These are phyloP conservation scores for Bagarius yarrelli DNA, from an alignment of 2,113 vertebrate genomes.

Conservation along the genomic window DNA sequence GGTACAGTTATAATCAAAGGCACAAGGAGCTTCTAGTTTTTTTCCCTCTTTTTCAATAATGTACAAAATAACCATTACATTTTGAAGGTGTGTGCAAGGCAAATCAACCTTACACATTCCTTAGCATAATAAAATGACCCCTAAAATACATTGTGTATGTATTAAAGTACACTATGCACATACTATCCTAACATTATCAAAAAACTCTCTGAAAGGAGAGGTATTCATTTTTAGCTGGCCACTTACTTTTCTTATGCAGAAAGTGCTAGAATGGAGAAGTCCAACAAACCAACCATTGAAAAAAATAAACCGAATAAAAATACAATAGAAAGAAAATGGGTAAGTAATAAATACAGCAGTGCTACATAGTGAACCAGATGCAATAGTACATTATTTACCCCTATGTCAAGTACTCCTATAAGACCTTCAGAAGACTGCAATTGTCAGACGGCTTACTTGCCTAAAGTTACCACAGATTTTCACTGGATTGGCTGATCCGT, in stretches of 20 bases:
- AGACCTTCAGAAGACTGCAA: conserved; percentile 66
- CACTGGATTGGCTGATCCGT: conserved; percentile 53
- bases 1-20: conserved; percentile 82
- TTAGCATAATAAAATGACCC: conserved; percentile 70
- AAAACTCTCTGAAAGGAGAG: conserved; percentile 59
- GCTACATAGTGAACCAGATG: conserved; percentile 72
- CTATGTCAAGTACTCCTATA: conserved; percentile 44
- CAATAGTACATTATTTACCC: conserved; percentile 72
- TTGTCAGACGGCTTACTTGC: conserved; percentile 44
- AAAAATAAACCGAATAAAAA: conserved; percentile 49
- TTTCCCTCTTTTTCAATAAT: conserved; percentile 69
- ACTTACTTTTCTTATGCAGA: conserved; percentile 73
- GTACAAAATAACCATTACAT: conserved; percentile 87
- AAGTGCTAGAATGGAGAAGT: conserved; percentile 68
- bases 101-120: conserved; percentile 71
- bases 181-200: conserved; percentile 61
- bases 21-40: conserved; percentile 81
- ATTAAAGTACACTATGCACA: conserved; percentile 61
- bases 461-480: conserved; percentile 52
- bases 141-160: conserved; percentile 50
- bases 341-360: conserved; percentile 74
- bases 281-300: conserved; percentile 25
- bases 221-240: conserved; percentile 70
- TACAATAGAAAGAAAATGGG: conserved; percentile 62
- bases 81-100: conserved; percentile 82